Conservation (phyloP, 2,113 vertebrate species). For the Microcebus lehilahytsara region DNA sequence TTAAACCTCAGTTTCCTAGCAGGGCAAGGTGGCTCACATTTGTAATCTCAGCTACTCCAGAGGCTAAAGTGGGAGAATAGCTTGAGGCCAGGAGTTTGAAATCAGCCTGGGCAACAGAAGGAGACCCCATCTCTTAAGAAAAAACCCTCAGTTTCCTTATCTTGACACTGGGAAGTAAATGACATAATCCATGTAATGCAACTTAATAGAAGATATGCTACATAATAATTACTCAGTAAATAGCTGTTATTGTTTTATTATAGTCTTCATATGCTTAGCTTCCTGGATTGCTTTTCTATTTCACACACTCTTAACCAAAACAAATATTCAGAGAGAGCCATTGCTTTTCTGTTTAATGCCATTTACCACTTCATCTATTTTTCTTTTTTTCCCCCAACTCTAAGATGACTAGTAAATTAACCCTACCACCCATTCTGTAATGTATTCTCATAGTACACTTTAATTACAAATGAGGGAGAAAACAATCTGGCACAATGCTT, state of each 20-base stretch:
- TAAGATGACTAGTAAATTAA: not conserved
- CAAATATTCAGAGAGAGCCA: not conserved
- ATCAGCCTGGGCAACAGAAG: no score
- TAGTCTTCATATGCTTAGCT: not conserved
- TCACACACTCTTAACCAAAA: not conserved
- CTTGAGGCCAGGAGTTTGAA: no score
- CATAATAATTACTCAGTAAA: not conserved
- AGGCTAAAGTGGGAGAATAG: no score
- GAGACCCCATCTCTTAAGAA: no score
- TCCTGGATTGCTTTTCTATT: conserved; percentile 11
- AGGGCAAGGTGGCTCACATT: no score
- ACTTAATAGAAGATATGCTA: not conserved
- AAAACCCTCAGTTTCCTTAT: not conserved
- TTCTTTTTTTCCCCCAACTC: not conserved
- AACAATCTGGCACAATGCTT: not conserved
- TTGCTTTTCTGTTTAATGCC: not conserved
- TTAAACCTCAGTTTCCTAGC: not conserved
- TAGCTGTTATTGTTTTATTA: not conserved
- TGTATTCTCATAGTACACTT: not conserved
- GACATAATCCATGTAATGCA: not conserved
- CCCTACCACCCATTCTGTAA: not conserved
- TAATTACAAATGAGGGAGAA: not conserved
- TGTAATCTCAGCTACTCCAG: no score
- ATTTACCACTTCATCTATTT: not conserved
- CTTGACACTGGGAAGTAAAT: not conserved